Evolutionary conservation across 2,797 vertebrate species (phyloP).

Genomic region (Amblyraja radiata): DNA sequence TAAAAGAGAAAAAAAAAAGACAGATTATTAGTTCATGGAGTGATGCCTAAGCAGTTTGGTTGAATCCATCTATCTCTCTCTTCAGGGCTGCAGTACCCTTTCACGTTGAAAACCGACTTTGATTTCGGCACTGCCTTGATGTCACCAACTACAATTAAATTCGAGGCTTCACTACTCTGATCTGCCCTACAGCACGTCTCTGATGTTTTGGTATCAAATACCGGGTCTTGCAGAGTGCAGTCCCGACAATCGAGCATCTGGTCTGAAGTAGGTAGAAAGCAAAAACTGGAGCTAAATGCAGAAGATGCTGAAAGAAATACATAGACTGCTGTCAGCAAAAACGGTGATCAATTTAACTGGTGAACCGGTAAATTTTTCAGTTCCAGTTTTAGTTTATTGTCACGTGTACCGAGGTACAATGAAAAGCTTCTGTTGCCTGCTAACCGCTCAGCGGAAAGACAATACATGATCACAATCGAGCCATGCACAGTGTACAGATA

Average conservation of each 20-base stretch:
- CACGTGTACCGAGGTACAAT: too few relatives aligned
- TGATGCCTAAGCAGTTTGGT: not conserved
- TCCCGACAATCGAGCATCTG: not conserved
- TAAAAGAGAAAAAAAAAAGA: not conserved
- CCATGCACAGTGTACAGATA: too few relatives aligned
- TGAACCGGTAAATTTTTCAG: too few relatives aligned
- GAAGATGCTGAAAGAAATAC: not conserved
- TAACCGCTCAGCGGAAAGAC: too few relatives aligned
- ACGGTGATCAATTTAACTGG: too few relatives aligned
- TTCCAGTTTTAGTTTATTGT: too few relatives aligned
- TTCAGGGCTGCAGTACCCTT: not conserved
- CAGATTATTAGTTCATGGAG: not conserved
- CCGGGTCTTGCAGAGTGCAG: not conserved
- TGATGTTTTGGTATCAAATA: not conserved
- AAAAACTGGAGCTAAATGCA: not conserved
- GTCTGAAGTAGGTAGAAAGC: not conserved
- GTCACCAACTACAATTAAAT: not conserved
- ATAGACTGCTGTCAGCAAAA: too few relatives aligned
- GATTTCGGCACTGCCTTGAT: not conserved
- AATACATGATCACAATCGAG: too few relatives aligned
- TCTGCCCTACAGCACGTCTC: not conserved
- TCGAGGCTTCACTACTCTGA: not conserved
- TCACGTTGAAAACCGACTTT: not conserved
- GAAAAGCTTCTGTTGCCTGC: too few relatives aligned
- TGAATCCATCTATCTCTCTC: not conserved